Base-by-base conservation (phyloP, 2,888 invertebrate species). In the Coelinius sp. region DNA sequence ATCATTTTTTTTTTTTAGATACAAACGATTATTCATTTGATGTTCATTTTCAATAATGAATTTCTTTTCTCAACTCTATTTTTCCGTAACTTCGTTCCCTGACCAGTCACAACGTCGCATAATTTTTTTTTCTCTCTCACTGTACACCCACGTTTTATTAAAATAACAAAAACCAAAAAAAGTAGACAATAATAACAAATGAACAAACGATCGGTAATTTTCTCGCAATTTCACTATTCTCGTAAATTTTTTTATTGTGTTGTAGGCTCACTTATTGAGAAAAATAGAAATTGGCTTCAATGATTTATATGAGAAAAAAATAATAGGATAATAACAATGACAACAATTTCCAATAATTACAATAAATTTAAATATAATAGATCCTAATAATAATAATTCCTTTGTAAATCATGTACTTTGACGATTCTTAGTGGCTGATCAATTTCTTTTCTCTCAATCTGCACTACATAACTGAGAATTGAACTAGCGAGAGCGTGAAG, bases 121-220 rank as follows among this genome's bases (percentile, higher is more conserved):
- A 75, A 76, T 73, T 73, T 66, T 71, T 25, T 76, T 73, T 71
- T 35, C 25, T 53, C 44, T 68, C 41, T 75, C 72, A 66, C 70
- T 71, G 66, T 75, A 68, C 74, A 63, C 62, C 70, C 73, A 80
- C 80, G 79, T 82, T 81, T 81, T 72, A 79, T 82, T 81, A 78
- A 80, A 80, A 81, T 81, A 84, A 83, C 84, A 81, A 81, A 81
- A 83, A 81, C 80, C 76, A 82, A 82, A 70, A 70, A n/a, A 44
- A 81, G 62, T 76, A 78, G 77, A 56, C 65, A 78, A 78, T 78
- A 81, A 81, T 80, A 84, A 84, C 76, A 75, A 80, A 79, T 77
- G 70, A 74, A 62, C 73, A 62, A 59, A 63, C 64, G 59, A 63
- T 35, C 53, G 38, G 14, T 24, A 52, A 59, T 41, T 63, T 69